Base-by-base conservation (phyloP, 1,140 invertebrate species). In the Aphidius ervi region DNA sequence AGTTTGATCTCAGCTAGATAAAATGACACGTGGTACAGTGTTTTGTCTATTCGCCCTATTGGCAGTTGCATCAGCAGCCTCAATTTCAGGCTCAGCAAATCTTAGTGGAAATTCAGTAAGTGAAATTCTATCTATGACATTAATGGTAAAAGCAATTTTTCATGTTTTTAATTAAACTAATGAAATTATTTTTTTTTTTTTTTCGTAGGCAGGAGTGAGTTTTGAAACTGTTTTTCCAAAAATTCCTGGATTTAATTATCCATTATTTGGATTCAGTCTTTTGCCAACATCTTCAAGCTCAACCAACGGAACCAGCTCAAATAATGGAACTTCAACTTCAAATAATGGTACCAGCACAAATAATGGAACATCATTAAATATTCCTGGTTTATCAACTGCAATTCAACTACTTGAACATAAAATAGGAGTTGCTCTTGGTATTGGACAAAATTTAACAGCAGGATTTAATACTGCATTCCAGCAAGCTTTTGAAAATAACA, bases 241-340 rank as follows among this genome's bases (percentile, higher is more conserved):
- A 46, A 59, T 59, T n/a, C 58, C 58, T 6, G 58, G 58, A 45
- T 5, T 59, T 5, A 59, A 59, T 20, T 46, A 16, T 46, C 58
- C 58, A 16, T 6, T 54, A 1, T 59, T 59, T 5, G 57, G 57
- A 6, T 31, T 50, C n/a, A 59, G 48, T 45, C 39, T 59, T 9
- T 50, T 52, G 20, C 49, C 37, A 37, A n/a, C 58, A 31, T 31
- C 23, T 31, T 31, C 6, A 31, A 53, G 37, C 50, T 16, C 16
- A 16, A 54, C 9, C 1, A 54, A 5, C 52, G 16, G 37, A n/a
- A 54, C 9, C 5, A 5, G 42, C 23, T 31, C 23, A 4, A 31
- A 31, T 31, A 31, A 31, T 31, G 23, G 23, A 31, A 31, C 23
- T 31, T 31, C 23, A 31, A 31, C 1, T 31, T 31, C 23, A 31